Percentiles rank a stretch among this genome's conserved stretches.
Evolutionary conservation across 2,113 vertebrate genomes (phyloP).

Genomic region (Barbus barbus): DNA sequence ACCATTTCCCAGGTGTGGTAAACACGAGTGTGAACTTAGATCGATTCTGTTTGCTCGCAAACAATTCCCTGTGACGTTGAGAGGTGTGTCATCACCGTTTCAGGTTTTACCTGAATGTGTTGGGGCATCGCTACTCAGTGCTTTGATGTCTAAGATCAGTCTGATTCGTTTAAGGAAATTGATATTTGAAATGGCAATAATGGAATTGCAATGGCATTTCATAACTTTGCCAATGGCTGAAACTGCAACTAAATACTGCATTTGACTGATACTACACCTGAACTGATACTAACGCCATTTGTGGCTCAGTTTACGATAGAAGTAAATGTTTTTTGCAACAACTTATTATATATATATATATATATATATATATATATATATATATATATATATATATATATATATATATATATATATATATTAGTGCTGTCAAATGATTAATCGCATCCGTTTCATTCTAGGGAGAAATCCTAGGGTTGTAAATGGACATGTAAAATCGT

Average conservation of each 20-base stretch:
- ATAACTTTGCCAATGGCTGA: not conserved
- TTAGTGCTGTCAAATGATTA: too few relatives aligned
- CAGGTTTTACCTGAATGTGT: not conserved
- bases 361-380: too few relatives aligned
- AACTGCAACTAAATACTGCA: not conserved
- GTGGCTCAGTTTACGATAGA: too few relatives aligned
- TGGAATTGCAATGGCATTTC: not conserved
- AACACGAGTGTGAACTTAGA: not conserved
- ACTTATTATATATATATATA: too few relatives aligned
- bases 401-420: too few relatives aligned
- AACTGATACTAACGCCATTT: not conserved
- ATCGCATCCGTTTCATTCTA: too few relatives aligned
- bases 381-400: too few relatives aligned
- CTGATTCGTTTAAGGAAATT: constrained; percentile 18
- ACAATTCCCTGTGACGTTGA: constrained; percentile 5
- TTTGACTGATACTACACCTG: not conserved
- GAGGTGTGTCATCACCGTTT: not conserved
- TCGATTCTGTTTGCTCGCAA: not conserved
- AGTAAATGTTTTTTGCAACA: not conserved
- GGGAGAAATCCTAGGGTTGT: too few relatives aligned
- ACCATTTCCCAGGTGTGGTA: not conserved
- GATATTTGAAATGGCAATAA: not conserved
- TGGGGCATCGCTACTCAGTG: not conserved
- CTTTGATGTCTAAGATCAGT: not conserved
- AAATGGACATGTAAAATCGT: too few relatives aligned